Base-by-base conservation (phyloP, 2,888 invertebrate species). In the Drosophila mulleri region DNA sequence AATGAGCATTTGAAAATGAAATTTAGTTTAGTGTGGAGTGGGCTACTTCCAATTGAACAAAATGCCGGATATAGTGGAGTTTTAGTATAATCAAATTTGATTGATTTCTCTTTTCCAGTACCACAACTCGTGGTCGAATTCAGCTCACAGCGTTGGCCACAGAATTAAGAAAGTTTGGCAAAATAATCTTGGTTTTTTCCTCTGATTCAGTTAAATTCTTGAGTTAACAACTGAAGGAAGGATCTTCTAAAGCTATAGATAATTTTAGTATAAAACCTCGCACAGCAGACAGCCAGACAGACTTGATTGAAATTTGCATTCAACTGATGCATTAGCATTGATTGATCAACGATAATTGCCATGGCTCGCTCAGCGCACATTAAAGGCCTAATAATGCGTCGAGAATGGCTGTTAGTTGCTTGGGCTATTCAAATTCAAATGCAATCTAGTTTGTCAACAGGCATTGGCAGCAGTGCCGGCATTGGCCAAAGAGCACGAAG, bases 401-500 rank as follows among this genome's bases (percentile, higher is more conserved):
- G 8, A 12, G 26, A 42, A 35, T 26, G 16, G 26, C 50, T 54
- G 42, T 18, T 29, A 29, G 41, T 11, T 48, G 65, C 47, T 65
- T 45, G 57, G 41, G 47, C 64, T 65, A 26, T 26, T 26, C 26
- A 26, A 67, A 60, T 60, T 67, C 37, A 50, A 76, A 35, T 53
- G 37, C 20, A 67, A 72, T 76, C 76, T 57, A 69, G 64, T 73
- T 58, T 61, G 63, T 66, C 73, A 77, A 61, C 65, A 57, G 44
- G 5, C 57, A 35, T 53, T 53, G 59, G 58, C 53, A 48, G 58
- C 53, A 44, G 14, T 32, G 29, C 29, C 29, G 32, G 32, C 32
- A 32, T 50, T 39, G 71, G 52, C 60, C 42, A 76, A 72, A 72
- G 42, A 62, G 71, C 66, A 78, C 63, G 29, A 63, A 78, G 58